Conservation (phyloP, 92 coral and sea anemone genomes). For the Porites cylindrica region DNA sequence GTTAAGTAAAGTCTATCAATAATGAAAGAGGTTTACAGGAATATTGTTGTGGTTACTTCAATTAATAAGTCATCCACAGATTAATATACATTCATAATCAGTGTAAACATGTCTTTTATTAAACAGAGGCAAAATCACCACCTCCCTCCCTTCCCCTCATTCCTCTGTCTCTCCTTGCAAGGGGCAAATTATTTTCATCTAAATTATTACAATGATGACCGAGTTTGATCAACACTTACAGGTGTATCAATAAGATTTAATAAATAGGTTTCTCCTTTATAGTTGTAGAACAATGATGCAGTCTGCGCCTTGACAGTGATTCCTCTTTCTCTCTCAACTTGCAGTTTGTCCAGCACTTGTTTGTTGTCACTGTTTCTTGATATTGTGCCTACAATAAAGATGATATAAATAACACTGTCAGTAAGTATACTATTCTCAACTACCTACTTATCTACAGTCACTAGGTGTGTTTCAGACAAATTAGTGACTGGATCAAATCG, state of each 20-base stretch:
- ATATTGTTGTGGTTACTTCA: no score
- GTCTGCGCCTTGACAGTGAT: conserved; percentile 98
- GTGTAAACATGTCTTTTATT: no score
- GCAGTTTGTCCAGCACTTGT: conserved; percentile 96
- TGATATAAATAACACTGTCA: not conserved
- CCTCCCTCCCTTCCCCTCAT: no score
- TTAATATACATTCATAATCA: no score
- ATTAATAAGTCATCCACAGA: no score
- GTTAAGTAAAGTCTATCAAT: no score
- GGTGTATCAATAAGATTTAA: conserved; percentile 98
- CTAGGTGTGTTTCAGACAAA: no score
- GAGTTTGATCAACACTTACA: conserved; percentile 56
- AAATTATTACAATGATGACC: not conserved
- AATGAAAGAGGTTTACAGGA: no score
- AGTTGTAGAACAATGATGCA: conserved; percentile 86
- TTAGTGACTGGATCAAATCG: no score
- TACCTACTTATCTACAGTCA: no score
- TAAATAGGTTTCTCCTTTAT: conserved; percentile 79
- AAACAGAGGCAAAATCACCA: no score
- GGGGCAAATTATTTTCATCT: not conserved
- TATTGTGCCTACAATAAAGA: conserved; percentile 72
- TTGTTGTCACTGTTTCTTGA: conserved; percentile 79
- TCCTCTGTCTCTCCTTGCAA: no score
- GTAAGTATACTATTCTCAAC: not conserved
- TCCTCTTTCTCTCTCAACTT: conserved; percentile 98